Percentiles rank a stretch among this genome's conserved stretches.
Conservation (phyloP, 2,113 vertebrate genomes). For the Cercopithecus mona region DNA sequence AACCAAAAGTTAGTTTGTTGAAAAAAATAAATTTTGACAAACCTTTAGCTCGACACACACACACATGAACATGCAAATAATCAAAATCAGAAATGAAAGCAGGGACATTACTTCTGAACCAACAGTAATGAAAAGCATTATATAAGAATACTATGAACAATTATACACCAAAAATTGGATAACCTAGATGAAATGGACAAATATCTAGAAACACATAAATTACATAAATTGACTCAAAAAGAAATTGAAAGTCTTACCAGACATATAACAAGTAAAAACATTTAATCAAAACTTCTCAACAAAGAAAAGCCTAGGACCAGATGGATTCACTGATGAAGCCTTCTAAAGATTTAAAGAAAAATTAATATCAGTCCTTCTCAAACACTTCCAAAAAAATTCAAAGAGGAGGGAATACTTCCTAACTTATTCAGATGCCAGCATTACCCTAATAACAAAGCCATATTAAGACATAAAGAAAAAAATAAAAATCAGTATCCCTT, state of each 20-base stretch:
- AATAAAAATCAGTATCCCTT: background rate
- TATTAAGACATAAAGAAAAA: background rate
- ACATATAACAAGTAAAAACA: background rate
- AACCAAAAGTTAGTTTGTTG: background rate
- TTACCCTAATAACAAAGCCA: background rate
- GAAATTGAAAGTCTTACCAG: background rate
- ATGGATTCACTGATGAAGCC: background rate
- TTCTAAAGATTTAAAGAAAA: background rate
- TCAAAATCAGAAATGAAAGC: background rate
- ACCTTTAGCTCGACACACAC: background rate
- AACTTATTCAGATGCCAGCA: background rate
- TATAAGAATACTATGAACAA: background rate
- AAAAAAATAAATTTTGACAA: background rate
- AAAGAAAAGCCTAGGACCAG: background rate
- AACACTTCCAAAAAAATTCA: background rate
- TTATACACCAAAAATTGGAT: background rate
- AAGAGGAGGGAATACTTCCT: background rate
- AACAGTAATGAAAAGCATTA: background rate
- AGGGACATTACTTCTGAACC: background rate
- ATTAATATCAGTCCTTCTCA: background rate
- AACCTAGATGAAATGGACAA: background rate
- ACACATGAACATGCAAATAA: background rate
- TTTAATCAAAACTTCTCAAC: background rate
- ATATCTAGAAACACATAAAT: background rate
- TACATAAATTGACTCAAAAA: background rate